Percentiles rank a stretch among this genome's conserved stretches.
phyloP scores from a whole-genome alignment of 1,140 invertebrate genomes.

The Stratiolaelaps scimitus region DNA sequence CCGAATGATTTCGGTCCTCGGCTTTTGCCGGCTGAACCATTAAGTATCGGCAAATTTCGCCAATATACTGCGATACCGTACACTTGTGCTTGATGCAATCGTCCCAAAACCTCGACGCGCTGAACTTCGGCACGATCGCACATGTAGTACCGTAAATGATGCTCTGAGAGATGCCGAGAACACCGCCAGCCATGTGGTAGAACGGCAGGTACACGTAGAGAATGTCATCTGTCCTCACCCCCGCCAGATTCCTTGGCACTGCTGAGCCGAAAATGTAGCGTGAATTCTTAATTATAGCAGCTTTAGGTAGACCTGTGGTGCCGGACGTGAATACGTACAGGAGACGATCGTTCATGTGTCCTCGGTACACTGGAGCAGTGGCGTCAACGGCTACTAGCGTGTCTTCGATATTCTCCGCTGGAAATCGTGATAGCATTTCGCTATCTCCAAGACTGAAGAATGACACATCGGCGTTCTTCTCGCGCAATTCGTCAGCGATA shows the following conservation, averaged over 20 bases:
- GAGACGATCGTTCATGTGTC: conserved; percentile 33
- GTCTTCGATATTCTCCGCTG: neutral
- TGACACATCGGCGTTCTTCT: neutral
- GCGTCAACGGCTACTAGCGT: neutral
- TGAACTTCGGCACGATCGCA: conserved; percentile 81
- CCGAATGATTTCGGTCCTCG: conserved; percentile 63
- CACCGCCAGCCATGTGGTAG: conserved; percentile 82
- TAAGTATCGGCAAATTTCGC: conserved; percentile 93
- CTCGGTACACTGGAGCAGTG: neutral
- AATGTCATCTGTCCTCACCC: conserved; percentile 52
- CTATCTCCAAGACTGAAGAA: neutral
- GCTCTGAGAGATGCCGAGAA: conserved; percentile 65
- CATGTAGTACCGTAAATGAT: conserved; percentile 67
- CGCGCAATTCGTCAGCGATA: neutral
- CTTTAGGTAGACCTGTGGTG: conserved; percentile 77
- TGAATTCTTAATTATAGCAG: conserved; percentile 62
- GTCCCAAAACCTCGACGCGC: conserved; percentile 76
- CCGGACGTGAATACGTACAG: conserved; percentile 81
- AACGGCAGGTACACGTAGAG: conserved; percentile 76
- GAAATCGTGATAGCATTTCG: neutral
- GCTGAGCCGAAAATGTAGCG: conserved; percentile 44
- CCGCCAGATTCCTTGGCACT: conserved; percentile 36
- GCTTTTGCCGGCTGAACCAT: conserved; percentile 61
- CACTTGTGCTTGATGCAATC: conserved; percentile 88
- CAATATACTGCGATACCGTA: conserved; percentile 92